Evolutionary conservation across 2,888 invertebrate genomes (phyloP), one percentile per base, ranked within the genome.

Genomic region (Noctua janthe): DNA sequence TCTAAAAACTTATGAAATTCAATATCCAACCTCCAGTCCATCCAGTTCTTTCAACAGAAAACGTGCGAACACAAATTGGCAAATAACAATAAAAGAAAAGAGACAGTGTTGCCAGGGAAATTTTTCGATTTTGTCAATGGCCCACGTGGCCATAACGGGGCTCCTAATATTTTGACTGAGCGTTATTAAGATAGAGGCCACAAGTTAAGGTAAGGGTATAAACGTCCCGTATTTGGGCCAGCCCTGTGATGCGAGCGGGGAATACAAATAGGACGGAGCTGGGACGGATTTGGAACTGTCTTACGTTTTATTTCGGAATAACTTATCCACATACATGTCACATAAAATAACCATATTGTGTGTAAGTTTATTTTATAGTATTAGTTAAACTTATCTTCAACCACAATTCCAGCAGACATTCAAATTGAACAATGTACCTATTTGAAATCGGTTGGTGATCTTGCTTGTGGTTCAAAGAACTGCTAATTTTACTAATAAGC

Each of bases 161-260:
- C 88, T 91, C 87, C 87, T 91, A 92, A 92, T 93, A 93, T 93
- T 93, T 92, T 90, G 91, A 91, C 91, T 90, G 90, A 92, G 89
- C 88, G 91, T 92, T 93, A 94, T 94, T 93, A 93, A 93, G 94
- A 94, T 92, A 93, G 91, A 93, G 92, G 91, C 93, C 92, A 90
- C 93, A 90, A 91, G 93, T 93, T 93, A 94, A 93, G 94, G 93
- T 93, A 93, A 91, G 91, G 93, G 91, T 90, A 91, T 92, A 92
- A 92, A 90, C 90, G 92, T 92, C 89, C 92, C 88, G 90, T 92
- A 93, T 93, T 92, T 92, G 90, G 92, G 91, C 91, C 91, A 90
- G 91, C 91, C 93, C 92, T 92, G 84, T 80, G 87, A 78, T 82
- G 80, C 92, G 92, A 86, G 82, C 74, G 29, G 69, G 78, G 95